These are phyloP conservation scores for Lochmaea crataegi DNA, from an alignment of 2,888 invertebrate genomes.

Conservation along the genomic window DNA sequence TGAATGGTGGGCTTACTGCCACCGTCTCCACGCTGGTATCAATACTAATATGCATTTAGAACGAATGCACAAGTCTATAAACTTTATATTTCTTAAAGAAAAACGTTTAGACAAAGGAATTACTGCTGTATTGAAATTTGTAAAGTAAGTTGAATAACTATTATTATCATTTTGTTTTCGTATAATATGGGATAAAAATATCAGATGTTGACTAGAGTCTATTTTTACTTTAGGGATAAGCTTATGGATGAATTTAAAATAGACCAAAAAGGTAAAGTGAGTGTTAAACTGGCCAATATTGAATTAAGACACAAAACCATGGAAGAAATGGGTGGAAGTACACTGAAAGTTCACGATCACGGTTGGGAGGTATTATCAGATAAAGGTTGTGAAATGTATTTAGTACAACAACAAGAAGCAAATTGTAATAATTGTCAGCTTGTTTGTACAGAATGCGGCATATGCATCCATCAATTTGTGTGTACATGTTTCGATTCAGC, in stretches of 20 bases:
- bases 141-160: constrained; percentile 12
- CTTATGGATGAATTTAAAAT: constrained; percentile 33
- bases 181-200: neutral
- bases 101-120: constrained; percentile 50
- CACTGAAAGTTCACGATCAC: constrained; percentile 13
- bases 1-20: constrained; percentile 49
- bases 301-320: constrained; percentile 27
- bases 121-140: constrained; percentile 46
- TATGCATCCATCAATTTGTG: constrained; percentile 36
- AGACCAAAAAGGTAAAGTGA: constrained; percentile 40
- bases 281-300: constrained; percentile 32
- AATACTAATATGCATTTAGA: constrained; percentile 53
- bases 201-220: neutral
- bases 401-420: constrained; percentile 23
- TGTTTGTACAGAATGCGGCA: constrained; percentile 28
- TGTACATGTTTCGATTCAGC: constrained; percentile 40
- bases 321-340: constrained; percentile 22
- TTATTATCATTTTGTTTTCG: neutral
- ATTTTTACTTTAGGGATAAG: neutral
- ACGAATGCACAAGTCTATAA: constrained; percentile 49
- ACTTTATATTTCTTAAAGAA: constrained; percentile 49
- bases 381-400: constrained; percentile 34
- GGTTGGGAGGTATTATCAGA: constrained; percentile 35
- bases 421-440: constrained; percentile 32
- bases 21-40: constrained; percentile 43